Base-by-base conservation (phyloP, 2,113 vertebrate genomes). In the Melanostigma gelatinosum region DNA sequence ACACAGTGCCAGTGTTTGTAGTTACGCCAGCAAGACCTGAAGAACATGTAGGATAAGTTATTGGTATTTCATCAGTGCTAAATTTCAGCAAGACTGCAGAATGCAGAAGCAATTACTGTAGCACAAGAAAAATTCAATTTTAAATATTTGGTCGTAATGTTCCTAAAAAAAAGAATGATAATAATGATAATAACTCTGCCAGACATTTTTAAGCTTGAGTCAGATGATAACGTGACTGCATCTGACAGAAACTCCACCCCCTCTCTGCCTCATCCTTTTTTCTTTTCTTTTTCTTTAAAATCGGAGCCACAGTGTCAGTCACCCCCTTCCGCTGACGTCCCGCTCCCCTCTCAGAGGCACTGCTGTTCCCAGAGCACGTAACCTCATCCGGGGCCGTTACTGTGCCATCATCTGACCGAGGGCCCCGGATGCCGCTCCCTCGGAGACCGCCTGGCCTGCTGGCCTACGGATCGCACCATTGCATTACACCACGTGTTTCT, bases 331-430 rank as follows among this genome's bases (percentile, higher is more conserved):
- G 79, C 80, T 63, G 54, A 69, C 61, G 32, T 65, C 63, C 60
- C 22, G 16, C 24, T 79, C 52, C 75, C 16, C 58, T 82, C 76
- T 75, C 57, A 64, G 52, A 75, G 79, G 71, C 62, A 61, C 44
- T 44, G 42, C 42, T 44, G 57, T 58, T 87, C 89, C 88, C 87
- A 80, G 61, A 80, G 82, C 83, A 57, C 80, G 70, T 85, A 83
- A 89, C 90, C 80, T 83, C 82, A 86, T 75, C 83, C 64, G 18
- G 55, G 52, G 36, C 68, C 42, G 29, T 83, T 87, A 79, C 85
- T 85, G 83, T 85, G 80, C 55, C 72, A 40, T 90, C 75, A 85
- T 89, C 74, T 82, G 77, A 88, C 70, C 73, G 76, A 80, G 80
- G 80, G 70, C 63, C 80, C 58, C 71, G 69, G 44, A 86, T 62